A percentile compares a stretch with the other conserved stretches of the same genome.
phyloP scores from a whole-genome alignment of 2,888 invertebrate genomes.

The Acrocera orbiculus region DNA sequence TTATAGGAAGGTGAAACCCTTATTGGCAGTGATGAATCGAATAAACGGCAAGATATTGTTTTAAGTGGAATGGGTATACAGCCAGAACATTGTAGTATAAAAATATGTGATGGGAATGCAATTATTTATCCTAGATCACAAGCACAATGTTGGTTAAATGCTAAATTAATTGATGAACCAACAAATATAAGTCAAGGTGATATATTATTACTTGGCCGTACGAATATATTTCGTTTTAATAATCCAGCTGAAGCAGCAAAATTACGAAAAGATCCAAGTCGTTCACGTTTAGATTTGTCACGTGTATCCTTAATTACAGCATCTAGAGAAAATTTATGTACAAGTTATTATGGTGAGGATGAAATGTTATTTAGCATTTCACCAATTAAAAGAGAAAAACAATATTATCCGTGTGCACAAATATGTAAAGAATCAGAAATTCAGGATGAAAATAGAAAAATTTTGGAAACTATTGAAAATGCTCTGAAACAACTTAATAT shows the following conservation, averaged over 20 bases:
- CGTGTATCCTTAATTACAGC: slow-evolving; percentile 62
- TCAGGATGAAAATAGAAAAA: slow-evolving; percentile 45
- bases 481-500: slow-evolving; percentile 41
- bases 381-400: slow-evolving; percentile 24
- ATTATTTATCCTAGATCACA: slow-evolving; percentile 53
- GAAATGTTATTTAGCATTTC: slow-evolving; percentile 20
- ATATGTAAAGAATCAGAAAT: slow-evolving; percentile 37
- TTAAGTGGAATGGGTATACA: slow-evolving; percentile 58
- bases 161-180: slow-evolving; percentile 56
- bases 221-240: slow-evolving; percentile 74
- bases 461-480: slow-evolving; percentile 49
- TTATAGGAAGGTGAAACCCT: slow-evolving; percentile 65
- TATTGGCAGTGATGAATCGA: slow-evolving; percentile 61
- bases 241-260: slow-evolving; percentile 79
- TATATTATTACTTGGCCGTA: slow-evolving; percentile 56
- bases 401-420: slow-evolving; percentile 27
- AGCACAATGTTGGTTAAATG: slow-evolving; percentile 71
- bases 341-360: slow-evolving; percentile 25
- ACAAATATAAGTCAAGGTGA: slow-evolving; percentile 67
- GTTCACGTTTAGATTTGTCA: slow-evolving; percentile 57
- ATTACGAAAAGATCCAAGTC: slow-evolving; percentile 49
- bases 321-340: slow-evolving; percentile 47
- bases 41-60: slow-evolving; percentile 52
- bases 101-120: slow-evolving; percentile 51
- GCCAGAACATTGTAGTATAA: slow-evolving; percentile 59